Percentiles rank a stretch among this genome's conserved stretches.
Evolutionary conservation across 2,888 invertebrate genomes (phyloP).

Genomic region (Campaea margaritaria): DNA sequence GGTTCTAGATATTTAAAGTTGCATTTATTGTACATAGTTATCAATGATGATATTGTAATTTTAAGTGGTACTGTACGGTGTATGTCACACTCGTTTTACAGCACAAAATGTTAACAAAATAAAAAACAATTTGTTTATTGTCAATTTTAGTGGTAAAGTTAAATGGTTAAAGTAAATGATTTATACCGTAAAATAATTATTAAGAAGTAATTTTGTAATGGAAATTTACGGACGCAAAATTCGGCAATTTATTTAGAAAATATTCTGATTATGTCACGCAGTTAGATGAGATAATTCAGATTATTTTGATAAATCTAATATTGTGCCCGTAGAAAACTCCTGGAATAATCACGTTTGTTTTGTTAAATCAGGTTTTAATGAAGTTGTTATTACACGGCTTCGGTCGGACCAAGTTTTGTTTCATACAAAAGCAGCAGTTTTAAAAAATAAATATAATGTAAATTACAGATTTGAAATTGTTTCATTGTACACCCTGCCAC

Average conservation of each 20-base stretch:
- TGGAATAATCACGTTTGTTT: constrained; percentile 44
- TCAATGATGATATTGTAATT: constrained; percentile 59
- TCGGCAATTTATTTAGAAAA: constrained; percentile 10
- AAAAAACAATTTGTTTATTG: constrained; percentile 77
- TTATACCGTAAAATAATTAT: constrained; percentile 65
- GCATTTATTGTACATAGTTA: constrained; percentile 85
- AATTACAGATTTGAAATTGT: constrained; percentile 64
- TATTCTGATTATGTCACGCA: background rate
- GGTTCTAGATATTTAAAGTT: constrained; percentile 81
- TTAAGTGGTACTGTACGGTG: constrained; percentile 78
- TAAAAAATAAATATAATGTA: constrained; percentile 79
- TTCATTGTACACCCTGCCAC: constrained; percentile 44
- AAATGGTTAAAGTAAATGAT: constrained; percentile 66
- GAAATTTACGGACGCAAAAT: constrained; percentile 43
- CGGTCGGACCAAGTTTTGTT: constrained; percentile 79
- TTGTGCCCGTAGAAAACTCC: constrained; percentile 49
- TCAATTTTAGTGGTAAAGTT: constrained; percentile 82
- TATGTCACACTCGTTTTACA: constrained; percentile 84
- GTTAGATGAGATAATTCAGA: background rate
- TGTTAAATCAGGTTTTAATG: constrained; percentile 48
- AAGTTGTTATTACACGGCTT: constrained; percentile 72
- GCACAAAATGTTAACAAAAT: constrained; percentile 82
- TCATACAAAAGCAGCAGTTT: constrained; percentile 75
- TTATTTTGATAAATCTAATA: constrained; percentile 24
- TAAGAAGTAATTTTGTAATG: constrained; percentile 46